A percentile compares a stretch with the other conserved stretches of the same genome.
phyloP scores from a whole-genome alignment of 1,140 invertebrate species.

The Drosophila yakuba region DNA sequence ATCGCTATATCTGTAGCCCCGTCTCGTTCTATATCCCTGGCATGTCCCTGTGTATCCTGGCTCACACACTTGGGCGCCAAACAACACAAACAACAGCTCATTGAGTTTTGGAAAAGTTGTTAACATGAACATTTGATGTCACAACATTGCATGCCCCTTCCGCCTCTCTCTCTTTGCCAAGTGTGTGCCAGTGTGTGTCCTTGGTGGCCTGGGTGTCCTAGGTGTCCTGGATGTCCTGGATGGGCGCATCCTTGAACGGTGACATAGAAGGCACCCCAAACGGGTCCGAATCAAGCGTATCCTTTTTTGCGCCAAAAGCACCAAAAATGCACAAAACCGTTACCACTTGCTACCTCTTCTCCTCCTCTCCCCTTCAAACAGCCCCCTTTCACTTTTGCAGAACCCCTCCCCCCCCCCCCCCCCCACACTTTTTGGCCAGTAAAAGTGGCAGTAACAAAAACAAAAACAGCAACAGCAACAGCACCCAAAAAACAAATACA shows the following conservation, averaged over 20 bases:
- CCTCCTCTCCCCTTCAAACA: too few relatives aligned
- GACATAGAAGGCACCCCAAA: constrained; percentile 34
- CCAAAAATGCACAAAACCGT: constrained; percentile 48
- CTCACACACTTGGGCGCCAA: constrained; percentile 43
- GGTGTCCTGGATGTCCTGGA: constrained; percentile 6
- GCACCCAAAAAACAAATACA: constrained; percentile 15
- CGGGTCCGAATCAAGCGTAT: constrained; percentile 59
- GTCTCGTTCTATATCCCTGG: not conserved
- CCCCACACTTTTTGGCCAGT: not conserved
- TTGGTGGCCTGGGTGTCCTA: not conserved
- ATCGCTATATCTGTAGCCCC: not conserved
- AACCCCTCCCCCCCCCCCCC: not conserved
- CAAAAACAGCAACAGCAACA: not conserved
- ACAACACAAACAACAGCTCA: constrained; percentile 82
- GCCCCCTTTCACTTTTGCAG: not conserved
- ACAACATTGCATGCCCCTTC: constrained; percentile 59
- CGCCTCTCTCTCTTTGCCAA: not conserved
- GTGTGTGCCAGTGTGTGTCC: constrained; percentile 15
- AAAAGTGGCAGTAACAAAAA: constrained; percentile 6
- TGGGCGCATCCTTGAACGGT: constrained; percentile 47
- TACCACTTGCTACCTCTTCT: not conserved
- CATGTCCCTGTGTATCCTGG: constrained; percentile 1
- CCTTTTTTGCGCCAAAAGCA: constrained; percentile 55
- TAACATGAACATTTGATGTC: constrained; percentile 83
- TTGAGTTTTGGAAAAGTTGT: constrained; percentile 83